Evolutionary conservation across 1,140 invertebrate genomes (phyloP), one percentile per base, ranked within the genome.

Genomic region (Lamellibrachia luymesi): DNA sequence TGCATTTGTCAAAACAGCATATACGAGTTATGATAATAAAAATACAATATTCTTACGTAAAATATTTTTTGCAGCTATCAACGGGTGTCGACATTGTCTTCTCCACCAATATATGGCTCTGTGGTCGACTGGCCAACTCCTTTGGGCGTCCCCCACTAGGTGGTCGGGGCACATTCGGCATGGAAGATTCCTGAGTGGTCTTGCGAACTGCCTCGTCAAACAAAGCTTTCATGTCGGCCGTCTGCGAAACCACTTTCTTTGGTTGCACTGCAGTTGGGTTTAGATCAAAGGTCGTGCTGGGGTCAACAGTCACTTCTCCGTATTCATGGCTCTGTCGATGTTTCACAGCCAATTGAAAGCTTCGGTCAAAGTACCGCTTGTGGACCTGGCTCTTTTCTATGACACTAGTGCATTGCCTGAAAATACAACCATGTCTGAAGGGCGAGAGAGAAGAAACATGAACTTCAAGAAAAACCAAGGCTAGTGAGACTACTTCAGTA

Each of bases 291-390:
- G 64, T 80, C 92, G 94, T 94, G 93, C 94, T 94, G 80, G 94
- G 93, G 89, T 93, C 92, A 51, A 94, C 92, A 5, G 94, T 93
- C 13, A 95, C 92, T 27, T 95, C 95, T 56, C 95, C 95, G 93
- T 95, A 95, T 93, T 96, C 95, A 93, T 96, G 95, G 13, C 94
- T 93, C 92, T 95, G 95, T 27, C 95, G 94, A 93, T 95, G 94
- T 50, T 96, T 95, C 4, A 94, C 94, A 27, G 95, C 95, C 91
- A 95, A 92, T 89, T 94, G 94, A 91, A 95, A 95, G 4, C 51
- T 91, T 50, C 91, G 51, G 94, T 94, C 64, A 80, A 80, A 80
- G 1, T 80, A 80, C 25, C 64, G 13, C 64, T 80, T 80, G 64
- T 80, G 64, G 64, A 80, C 64, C 25, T 22, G 64, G 64, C 17